phyloP scores from a whole-genome alignment of 2,888 invertebrate species.

The Heliconius erato region DNA sequence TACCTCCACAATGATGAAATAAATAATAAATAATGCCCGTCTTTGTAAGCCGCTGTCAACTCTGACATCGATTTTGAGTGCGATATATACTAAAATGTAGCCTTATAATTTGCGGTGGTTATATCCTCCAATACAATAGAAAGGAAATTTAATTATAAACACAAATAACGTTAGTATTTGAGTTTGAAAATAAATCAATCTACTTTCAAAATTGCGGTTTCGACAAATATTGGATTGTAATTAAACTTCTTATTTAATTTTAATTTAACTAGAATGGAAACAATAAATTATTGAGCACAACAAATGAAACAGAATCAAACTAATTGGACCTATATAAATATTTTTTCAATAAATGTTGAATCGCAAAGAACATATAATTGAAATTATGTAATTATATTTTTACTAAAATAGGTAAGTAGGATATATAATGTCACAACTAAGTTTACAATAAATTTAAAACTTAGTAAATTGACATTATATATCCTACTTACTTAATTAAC shows the following conservation, averaged over 20 bases:
- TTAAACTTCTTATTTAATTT: slow-evolving; percentile 23
- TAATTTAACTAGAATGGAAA: slow-evolving; percentile 19
- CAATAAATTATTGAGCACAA: neutral
- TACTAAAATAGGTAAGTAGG: neutral
- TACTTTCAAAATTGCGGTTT: slow-evolving; percentile 44
- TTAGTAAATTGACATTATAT: too few relatives aligned
- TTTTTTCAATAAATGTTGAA: too few relatives aligned
- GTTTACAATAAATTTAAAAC: too few relatives aligned
- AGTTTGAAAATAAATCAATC: slow-evolving; percentile 45
- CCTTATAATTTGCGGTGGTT: slow-evolving; percentile 7
- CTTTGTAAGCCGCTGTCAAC: too few relatives aligned
- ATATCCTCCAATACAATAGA: slow-evolving; percentile 33
- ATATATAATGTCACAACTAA: too few relatives aligned
- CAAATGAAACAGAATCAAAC: neutral
- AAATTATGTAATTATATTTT: neutral
- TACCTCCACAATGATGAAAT: too few relatives aligned
- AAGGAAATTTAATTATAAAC: slow-evolving; percentile 43
- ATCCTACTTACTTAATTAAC: too few relatives aligned
- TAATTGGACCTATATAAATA: slow-evolving; percentile 10
- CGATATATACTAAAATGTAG: neutral
- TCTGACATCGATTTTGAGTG: too few relatives aligned
- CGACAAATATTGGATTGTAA: slow-evolving; percentile 41
- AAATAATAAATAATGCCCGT: too few relatives aligned
- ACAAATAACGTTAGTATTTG: slow-evolving; percentile 42
- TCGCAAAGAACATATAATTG: too few relatives aligned